Evolutionary conservation across 2,888 invertebrate genomes (phyloP).

Genomic region (Hyposoter dolosus): DNA sequence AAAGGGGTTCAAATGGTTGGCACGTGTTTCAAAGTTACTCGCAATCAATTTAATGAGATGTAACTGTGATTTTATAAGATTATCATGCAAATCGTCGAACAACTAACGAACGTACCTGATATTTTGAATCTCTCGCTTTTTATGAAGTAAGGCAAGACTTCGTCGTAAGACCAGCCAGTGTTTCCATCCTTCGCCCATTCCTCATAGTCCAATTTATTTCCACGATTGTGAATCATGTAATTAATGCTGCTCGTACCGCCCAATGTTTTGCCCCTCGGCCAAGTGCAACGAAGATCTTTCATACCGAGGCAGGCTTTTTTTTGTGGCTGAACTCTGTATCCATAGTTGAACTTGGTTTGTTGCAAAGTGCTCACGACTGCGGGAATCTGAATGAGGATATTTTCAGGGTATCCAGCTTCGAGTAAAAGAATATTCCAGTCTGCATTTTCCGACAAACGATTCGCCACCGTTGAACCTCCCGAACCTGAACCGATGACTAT

Average conservation of each 20-base stretch:
- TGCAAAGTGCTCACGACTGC: slow-evolving; percentile 87
- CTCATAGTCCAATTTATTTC: slow-evolving; percentile 72
- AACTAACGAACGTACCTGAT: slow-evolving; percentile 57
- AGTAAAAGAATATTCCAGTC: slow-evolving; percentile 88
- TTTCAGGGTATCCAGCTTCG: slow-evolving; percentile 88
- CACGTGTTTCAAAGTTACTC: neutral
- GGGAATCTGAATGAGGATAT: slow-evolving; percentile 87
- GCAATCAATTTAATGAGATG: neutral
- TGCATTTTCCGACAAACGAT: slow-evolving; percentile 88
- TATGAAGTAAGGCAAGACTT: slow-evolving; percentile 71
- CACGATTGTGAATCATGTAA: slow-evolving; percentile 82
- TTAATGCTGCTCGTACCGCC: slow-evolving; percentile 82
- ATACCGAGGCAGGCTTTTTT: slow-evolving; percentile 89
- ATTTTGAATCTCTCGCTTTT: slow-evolving; percentile 71
- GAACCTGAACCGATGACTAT: slow-evolving; percentile 90
- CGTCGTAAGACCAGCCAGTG: slow-evolving; percentile 70
- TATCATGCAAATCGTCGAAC: neutral
- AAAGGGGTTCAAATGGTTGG: neutral
- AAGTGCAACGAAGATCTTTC: slow-evolving; percentile 90
- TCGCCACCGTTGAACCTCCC: slow-evolving; percentile 90
- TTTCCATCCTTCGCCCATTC: slow-evolving; percentile 72
- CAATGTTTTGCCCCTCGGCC: slow-evolving; percentile 87
- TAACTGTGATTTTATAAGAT: neutral
- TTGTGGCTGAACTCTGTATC: slow-evolving; percentile 89
- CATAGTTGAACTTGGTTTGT: slow-evolving; percentile 89